A percentile compares a stretch with the other conserved stretches of the same genome.
Conservation (phyloP, 2,797 vertebrate species). For the Phoxinus dragarum region DNA sequence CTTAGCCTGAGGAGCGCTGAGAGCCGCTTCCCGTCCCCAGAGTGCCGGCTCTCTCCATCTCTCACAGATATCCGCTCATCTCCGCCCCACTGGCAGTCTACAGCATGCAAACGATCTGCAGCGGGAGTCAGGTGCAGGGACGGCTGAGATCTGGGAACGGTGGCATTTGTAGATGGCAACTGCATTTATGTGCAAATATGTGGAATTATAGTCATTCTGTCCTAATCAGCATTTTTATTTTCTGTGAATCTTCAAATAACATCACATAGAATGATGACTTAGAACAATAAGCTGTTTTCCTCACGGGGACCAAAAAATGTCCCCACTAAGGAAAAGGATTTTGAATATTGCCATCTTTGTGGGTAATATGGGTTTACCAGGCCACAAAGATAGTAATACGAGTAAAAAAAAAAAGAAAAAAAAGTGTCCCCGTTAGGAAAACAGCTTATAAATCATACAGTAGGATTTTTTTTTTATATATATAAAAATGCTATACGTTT, state of each 20-base stretch:
- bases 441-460: no score
- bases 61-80: slow-evolving; percentile 4
- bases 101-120: background rate
- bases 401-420: no score
- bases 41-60: background rate
- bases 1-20: background rate
- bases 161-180: background rate
- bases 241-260: background rate
- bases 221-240: background rate
- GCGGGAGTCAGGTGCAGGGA: background rate
- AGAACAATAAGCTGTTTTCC: no score
- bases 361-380: no score
- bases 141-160: background rate
- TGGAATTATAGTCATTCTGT: background rate
- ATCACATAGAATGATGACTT: no score
- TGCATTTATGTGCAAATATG: background rate
- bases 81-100: background rate
- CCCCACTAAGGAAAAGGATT: no score
- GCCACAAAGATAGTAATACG: no score
- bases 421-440: no score
- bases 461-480: no score
- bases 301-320: no score
- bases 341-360: no score
- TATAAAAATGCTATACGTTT: no score
- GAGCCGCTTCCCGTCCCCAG: background rate